Evolutionary conservation across 2,113 vertebrate genomes (phyloP).

Genomic region (Cinclus cinclus): DNA sequence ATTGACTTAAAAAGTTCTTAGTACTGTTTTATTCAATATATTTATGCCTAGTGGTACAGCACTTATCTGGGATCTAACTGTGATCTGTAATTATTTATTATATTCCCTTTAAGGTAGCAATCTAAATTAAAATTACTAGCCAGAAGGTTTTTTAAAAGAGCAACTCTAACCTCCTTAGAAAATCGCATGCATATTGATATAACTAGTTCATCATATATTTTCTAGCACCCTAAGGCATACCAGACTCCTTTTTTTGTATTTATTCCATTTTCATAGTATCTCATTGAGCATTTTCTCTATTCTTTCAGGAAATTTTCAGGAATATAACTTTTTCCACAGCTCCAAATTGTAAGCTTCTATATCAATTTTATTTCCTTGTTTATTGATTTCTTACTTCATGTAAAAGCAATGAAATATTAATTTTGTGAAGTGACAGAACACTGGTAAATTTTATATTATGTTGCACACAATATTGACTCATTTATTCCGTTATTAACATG

Average conservation of each 20-base stretch:
- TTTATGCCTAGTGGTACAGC: constrained; percentile 19
- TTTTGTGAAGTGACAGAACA: neutral
- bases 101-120: constrained; percentile 54
- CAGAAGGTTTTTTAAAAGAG: constrained; percentile 40
- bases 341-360: neutral
- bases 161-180: constrained; percentile 6
- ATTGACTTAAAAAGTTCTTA: neutral
- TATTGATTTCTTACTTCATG: constrained; percentile 9
- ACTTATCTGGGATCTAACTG: constrained; percentile 42
- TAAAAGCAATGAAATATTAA: neutral
- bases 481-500: constrained; percentile 21
- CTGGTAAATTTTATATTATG: neutral
- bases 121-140: constrained; percentile 63
- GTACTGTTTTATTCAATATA: constrained; percentile 8
- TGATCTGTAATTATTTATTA: constrained; percentile 66
- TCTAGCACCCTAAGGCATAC: neutral
- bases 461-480: neutral
- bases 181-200: constrained; percentile 38
- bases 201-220: constrained; percentile 38
- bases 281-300: neutral
- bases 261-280: neutral
- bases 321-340: neutral
- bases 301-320: neutral
- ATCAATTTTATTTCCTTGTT: neutral
- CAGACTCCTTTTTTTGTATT: neutral